Conservation (phyloP, 1,140 invertebrate species). For the Drosophila miranda region DNA sequence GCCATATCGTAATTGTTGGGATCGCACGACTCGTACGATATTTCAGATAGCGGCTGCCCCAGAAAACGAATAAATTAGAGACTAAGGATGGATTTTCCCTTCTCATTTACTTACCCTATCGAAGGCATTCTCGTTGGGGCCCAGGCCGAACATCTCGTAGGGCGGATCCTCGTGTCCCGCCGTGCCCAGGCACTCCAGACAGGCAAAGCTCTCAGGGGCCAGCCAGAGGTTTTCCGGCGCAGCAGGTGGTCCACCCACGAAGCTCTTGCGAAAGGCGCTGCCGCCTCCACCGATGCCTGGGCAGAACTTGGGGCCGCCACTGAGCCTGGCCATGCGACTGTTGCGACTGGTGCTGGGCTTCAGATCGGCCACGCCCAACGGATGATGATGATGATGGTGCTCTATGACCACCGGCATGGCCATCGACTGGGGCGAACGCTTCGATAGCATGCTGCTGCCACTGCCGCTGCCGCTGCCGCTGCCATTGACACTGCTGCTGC, state of each 20-base stretch:
- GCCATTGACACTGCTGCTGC: not conserved
- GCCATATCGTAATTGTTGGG: slow-evolving; percentile 73
- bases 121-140: slow-evolving; percentile 63
- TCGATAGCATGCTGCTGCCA: slow-evolving; percentile 4
- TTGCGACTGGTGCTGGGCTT: slow-evolving; percentile 80
- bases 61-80: too few relatives aligned
- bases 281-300: slow-evolving; percentile 9
- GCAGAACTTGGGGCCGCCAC: slow-evolving; percentile 61
- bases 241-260: slow-evolving; percentile 71
- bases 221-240: slow-evolving; percentile 83
- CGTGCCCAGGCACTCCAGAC: slow-evolving; percentile 88
- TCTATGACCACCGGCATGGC: slow-evolving; percentile 85
- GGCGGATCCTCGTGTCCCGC: slow-evolving; percentile 84
- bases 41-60: slow-evolving; percentile 73
- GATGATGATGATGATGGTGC: slow-evolving; percentile 76
- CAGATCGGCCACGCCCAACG: slow-evolving; percentile 58
- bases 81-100: too few relatives aligned
- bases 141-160: slow-evolving; percentile 77
- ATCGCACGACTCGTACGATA: slow-evolving; percentile 79
- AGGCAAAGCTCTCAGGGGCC: slow-evolving; percentile 90
- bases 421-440: slow-evolving; percentile 83
- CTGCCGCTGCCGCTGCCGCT: slow-evolving; percentile 13
- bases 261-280: slow-evolving; percentile 67
- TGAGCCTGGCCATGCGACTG: slow-evolving; percentile 70
- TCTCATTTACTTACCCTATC: slow-evolving; percentile 58